phyloP scores from a whole-genome alignment of 2,113 vertebrate species.

The Prochilodus magdalenae region DNA sequence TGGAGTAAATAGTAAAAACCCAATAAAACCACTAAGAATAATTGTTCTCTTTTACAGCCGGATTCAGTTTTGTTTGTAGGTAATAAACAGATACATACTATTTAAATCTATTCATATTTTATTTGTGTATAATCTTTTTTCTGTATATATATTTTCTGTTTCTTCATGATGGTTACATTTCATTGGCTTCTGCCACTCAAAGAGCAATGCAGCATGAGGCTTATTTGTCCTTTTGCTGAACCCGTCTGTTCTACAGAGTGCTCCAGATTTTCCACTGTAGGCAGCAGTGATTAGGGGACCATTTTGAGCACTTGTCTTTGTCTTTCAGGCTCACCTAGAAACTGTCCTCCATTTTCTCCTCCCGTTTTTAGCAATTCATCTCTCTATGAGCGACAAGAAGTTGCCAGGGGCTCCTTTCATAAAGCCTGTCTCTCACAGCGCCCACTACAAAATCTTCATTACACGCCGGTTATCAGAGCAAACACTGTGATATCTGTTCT shows the following conservation, averaged over 20 bases:
- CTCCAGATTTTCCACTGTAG: background rate
- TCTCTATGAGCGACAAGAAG: background rate
- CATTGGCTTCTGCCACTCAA: no score
- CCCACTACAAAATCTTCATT: background rate
- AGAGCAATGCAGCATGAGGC: background rate
- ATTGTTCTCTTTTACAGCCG: no score
- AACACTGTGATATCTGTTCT: background rate
- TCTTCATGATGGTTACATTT: no score
- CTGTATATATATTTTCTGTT: no score
- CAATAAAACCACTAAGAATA: no score
- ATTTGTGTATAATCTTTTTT: no score
- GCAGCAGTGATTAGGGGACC: background rate
- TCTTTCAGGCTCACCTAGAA: background rate
- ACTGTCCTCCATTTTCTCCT: background rate
- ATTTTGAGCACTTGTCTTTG: background rate
- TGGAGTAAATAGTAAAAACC: no score
- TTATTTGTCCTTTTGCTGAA: background rate
- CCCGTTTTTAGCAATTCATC: background rate
- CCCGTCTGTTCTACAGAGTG: background rate
- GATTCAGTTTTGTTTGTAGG: no score
- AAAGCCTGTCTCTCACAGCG: constrained; percentile 2
- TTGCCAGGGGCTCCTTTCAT: constrained; percentile 32
- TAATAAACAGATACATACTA: no score
- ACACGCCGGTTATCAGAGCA: background rate
- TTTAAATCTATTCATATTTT: no score